Conservation (phyloP, 2,113 vertebrate species). For the Colaptes auratus region DNA sequence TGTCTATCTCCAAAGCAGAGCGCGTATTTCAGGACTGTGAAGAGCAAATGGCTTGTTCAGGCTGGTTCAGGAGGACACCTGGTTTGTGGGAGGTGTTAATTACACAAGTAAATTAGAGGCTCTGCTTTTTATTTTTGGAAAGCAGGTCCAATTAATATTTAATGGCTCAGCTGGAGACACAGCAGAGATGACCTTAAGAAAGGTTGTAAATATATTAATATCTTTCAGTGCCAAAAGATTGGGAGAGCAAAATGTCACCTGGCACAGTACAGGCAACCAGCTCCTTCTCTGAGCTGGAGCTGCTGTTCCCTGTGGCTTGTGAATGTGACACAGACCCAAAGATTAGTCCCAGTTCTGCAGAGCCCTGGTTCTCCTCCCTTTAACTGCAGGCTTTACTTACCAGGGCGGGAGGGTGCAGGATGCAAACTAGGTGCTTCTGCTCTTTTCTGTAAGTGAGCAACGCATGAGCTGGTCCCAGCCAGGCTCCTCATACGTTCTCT, state of each 20-base stretch:
- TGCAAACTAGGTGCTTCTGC: neutral
- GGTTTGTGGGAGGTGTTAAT: constrained; percentile 54
- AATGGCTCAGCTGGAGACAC: constrained; percentile 52
- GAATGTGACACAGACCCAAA: neutral
- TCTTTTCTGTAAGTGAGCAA: constrained; percentile 18
- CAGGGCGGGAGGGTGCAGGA: neutral
- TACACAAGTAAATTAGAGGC: constrained; percentile 48
- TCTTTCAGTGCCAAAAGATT: neutral
- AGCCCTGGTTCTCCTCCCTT: neutral
- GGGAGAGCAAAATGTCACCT: constrained; percentile 37
- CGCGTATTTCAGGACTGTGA: neutral
- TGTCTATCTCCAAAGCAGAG: neutral
- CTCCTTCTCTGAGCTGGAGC: neutral
- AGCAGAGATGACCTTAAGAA: constrained; percentile 63
- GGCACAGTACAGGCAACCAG: neutral
- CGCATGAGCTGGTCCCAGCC: neutral
- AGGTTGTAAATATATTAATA: constrained; percentile 39
- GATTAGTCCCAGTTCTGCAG: neutral
- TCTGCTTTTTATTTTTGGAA: constrained; percentile 61
- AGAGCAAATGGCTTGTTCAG: neutral
- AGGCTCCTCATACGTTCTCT: neutral
- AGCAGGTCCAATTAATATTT: constrained; percentile 60
- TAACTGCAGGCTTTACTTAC: neutral
- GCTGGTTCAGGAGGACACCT: constrained; percentile 40
- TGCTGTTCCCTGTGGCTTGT: neutral